Evolutionary conservation across 2,113 vertebrate species (phyloP), one percentile per base, ranked within the genome.

Genomic region (Bagarius yarrelli): DNA sequence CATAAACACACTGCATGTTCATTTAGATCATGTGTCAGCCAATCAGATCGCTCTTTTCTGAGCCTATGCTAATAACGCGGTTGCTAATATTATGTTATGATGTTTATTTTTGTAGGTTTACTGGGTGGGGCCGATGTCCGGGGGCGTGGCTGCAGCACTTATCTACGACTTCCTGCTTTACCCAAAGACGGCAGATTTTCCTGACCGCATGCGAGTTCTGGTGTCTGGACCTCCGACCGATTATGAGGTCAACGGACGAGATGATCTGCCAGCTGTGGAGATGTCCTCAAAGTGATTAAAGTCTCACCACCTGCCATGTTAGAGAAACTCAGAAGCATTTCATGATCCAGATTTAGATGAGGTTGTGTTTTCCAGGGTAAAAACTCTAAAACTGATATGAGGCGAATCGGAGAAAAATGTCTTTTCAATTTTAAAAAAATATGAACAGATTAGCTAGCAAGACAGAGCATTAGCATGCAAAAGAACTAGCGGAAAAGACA

Each of bases 121-220:
- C 88, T 94, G 93, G 93, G 93, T 94, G 81, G 93, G 93, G n/a
- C 93, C 93, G 0, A 93, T 94, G 91, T 92, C 90, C 0, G 93
- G 93, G 0, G 93, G 92, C 0, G 89, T 93, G 4, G 91, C 89
- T 0, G 93, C 92, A 0, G 93, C 93, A 23, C 88, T 99, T n/a
- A 88, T 96, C 57, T 98, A 99, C 0, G 98, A 98, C 85, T 98
- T 98, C 88, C 89, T 98, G 88, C 93, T 99, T 78, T 94, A 91
- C 1, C 96, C 96, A 0, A 94, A 96, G 72, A 92, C 86, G 84
- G 94, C 95, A 0, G 94, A 98, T 85, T 91, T 98, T 83, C 93
- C 94, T 0, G 95, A 97, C 30, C 96, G 98, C 1, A 30, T 99
- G 83, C 96, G 96, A 85, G 95, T 98, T 72, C 93, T 98, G 92